Base-by-base conservation (phyloP, 2,888 invertebrate species). In the Perizoma affinitatum region DNA sequence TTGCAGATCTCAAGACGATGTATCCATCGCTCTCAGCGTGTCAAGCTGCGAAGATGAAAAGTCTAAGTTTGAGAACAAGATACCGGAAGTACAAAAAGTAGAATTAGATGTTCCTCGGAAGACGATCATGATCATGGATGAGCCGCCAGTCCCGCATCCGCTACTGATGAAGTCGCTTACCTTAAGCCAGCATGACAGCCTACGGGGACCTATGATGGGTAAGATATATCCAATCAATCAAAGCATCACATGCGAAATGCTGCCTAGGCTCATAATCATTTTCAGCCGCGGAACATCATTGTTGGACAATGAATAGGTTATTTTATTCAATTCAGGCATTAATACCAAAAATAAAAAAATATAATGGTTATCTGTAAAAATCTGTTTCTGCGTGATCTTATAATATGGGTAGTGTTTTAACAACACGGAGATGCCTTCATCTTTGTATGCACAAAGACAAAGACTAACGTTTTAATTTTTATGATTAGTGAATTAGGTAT, bases 11-110 rank as follows among this genome's bases (percentile, higher is more conserved):
- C 92, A 92, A 79, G 93, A 93, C 53, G 93, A 93, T 67, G 92
- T 92, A 2, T 93, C 93, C 34, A 73, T 90, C 51, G 93, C 90
- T 40, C 78, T 93, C 48, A 93, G 93, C 65, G 88, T 93, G 5
- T 93, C 92, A 6, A 93, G 93, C 71, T 91, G 90, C 61, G 93
- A 93, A 69, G 93, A 93, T 10, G 93, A 93, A 5, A 90, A 86
- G 63, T 90, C 91, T 0, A 92, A 91, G 67, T 65, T 85, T 46
- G 91, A 90, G 42, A 73, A 71, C 49, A 88, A 79, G 6, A 9
- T 53, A 6, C 53, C 36, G 63, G 86, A 80, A 65, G 58, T 66
- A 51, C 77, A 71, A 10, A 80, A 71, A 61, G 66, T 43, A 34
- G 82, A 80, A 53, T 67, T 78, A 5, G 87, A 87, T 61, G 69